Evolutionary conservation across 2,797 vertebrate genomes (phyloP).

Genomic region (Phataginus tetradactyla): DNA sequence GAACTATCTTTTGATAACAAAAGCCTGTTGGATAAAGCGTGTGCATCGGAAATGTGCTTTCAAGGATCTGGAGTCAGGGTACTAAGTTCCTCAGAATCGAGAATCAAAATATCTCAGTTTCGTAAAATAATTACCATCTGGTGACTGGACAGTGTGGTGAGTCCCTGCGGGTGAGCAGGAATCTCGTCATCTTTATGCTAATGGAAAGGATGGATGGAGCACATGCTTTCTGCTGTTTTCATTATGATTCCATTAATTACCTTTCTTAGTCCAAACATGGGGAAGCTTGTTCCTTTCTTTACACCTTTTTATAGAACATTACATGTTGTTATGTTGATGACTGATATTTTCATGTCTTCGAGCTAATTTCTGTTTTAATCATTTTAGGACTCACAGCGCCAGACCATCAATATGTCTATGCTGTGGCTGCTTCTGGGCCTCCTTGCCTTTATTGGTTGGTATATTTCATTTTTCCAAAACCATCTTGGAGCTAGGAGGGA

Average conservation of each 20-base stretch:
- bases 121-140: neutral
- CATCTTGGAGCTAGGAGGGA: neutral
- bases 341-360: neutral
- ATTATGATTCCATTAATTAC: neutral
- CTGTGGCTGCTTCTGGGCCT: constrained; percentile 71
- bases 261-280: neutral
- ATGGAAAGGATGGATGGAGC: neutral
- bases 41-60: neutral
- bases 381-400: neutral
- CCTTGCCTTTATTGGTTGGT: constrained; percentile 75
- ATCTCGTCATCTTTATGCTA: neutral
- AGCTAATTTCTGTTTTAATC: constrained; percentile 39
- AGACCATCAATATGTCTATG: neutral
- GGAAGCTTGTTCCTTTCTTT: neutral
- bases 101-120: neutral
- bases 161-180: neutral
- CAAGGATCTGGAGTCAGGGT: neutral
- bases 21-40: neutral
- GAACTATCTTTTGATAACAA: neutral
- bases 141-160: neutral
- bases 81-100: neutral
- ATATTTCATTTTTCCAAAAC: neutral
- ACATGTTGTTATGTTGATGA: neutral
- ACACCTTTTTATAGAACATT: neutral
- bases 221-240: neutral